These are phyloP conservation scores for Dendrolimus pini DNA, from an alignment of 2,888 invertebrate genomes.

Conservation along the genomic window DNA sequence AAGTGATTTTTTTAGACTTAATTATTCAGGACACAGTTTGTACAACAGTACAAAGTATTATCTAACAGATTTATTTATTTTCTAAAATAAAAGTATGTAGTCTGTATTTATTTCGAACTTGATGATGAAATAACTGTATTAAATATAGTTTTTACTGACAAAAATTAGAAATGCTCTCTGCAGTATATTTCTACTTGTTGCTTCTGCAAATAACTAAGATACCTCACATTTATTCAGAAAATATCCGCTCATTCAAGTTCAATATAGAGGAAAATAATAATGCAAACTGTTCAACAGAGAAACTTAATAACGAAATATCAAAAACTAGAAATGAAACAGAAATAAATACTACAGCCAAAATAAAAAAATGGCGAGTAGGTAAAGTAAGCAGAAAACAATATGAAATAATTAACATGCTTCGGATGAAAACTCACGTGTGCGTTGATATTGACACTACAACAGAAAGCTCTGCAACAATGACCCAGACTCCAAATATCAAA, in stretches of 20 bases:
- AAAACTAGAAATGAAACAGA: neutral
- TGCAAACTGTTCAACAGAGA: neutral
- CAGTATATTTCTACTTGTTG: neutral
- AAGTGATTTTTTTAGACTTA: too few relatives aligned
- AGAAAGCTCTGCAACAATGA: constrained; percentile 1
- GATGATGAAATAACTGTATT: too few relatives aligned
- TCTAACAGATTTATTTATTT: too few relatives aligned
- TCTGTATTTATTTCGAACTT: too few relatives aligned
- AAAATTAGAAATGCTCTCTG: neutral
- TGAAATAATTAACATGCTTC: constrained; percentile 50
- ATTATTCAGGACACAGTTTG: too few relatives aligned
- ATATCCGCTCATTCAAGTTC: neutral
- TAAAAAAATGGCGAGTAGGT: constrained; percentile 36
- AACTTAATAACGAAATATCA: neutral
- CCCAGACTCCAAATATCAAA: neutral
- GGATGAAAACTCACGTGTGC: constrained; percentile 47
- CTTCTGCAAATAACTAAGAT: neutral
- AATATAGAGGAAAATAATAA: neutral
- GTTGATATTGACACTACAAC: constrained; percentile 22
- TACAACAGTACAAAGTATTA: too few relatives aligned
- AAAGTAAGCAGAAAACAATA: constrained; percentile 45
- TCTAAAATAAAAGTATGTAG: too few relatives aligned
- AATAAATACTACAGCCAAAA: neutral
- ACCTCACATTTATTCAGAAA: neutral
- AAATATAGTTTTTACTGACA: neutral